Base-by-base conservation (phyloP, 2,797 vertebrate genomes). In the Chrysocyon brachyurus region DNA sequence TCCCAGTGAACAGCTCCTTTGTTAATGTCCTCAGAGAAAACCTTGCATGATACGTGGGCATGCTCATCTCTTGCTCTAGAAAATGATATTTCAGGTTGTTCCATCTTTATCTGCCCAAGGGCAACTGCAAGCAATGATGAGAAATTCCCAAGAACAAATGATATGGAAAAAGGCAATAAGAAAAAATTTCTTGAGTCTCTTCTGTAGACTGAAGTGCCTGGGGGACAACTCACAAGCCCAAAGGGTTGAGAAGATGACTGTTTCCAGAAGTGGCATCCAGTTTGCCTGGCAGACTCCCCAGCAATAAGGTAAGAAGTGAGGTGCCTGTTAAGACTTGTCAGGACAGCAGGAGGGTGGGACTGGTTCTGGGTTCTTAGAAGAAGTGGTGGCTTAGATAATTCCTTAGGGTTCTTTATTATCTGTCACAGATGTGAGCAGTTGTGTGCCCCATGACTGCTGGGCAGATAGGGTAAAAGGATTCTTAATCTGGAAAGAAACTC, bases 1-100 rank as follows among this genome's bases (percentile, higher is more conserved):
- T 98, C 98, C 96, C 97, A 98, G 61, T 97, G 82, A 66, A 98
- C 95, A n/a, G 12, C 0, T 0, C 0, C 66, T 19, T 28, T 10
- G 5, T 1, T 4, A 68, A 95, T 81, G 26, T 46, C 10, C 5
- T 5, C 0, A 1, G 52, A 1, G 6, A 15, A 24, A 5, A 56
- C 49, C 56, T 94, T 96, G 12, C 91, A 97, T 31, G 2, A 10
- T 31, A 98, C 40, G 10, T 54, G 2, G 2, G 1, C 81, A 49
- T 5, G 46, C 1, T 16, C 26, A 6, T 0, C 0, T 10, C 0
- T 49, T 77, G 79, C 12, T n/a, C 0, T 17, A 8, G 90, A 36
- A 84, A 97, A 6, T 79, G 64, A 93, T 88, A 97, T 1, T 73
- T 56, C 40, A 72, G 46, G 49, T 73, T 97, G 90, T 5, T 94